phyloP scores from a whole-genome alignment of 2,797 vertebrate genomes.

The Amphiprion clarkii region DNA sequence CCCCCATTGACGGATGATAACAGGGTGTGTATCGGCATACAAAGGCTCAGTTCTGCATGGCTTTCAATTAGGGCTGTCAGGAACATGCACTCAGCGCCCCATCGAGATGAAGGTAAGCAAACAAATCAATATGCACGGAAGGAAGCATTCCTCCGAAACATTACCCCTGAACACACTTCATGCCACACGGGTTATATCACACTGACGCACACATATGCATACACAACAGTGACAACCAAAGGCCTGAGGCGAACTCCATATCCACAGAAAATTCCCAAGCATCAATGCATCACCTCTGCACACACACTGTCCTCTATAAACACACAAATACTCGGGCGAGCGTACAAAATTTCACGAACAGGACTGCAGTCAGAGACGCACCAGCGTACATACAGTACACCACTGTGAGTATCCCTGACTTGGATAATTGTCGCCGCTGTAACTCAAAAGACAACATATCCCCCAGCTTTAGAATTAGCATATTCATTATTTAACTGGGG shows the following conservation, averaged over 20 bases:
- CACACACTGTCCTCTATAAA: not conserved
- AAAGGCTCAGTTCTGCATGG: slow-evolving; percentile 48
- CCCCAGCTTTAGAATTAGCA: slow-evolving; percentile 80
- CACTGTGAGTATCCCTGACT: slow-evolving; percentile 60
- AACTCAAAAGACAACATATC: slow-evolving; percentile 79
- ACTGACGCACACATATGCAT: not conserved
- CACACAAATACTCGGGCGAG: too few relatives aligned
- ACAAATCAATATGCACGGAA: slow-evolving; percentile 70
- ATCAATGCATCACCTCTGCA: not conserved
- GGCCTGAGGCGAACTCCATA: not conserved
- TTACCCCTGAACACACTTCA: not conserved
- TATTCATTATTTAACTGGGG: slow-evolving; percentile 82
- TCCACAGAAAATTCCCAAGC: too few relatives aligned
- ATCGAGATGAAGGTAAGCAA: slow-evolving; percentile 68
- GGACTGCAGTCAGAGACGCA: slow-evolving; percentile 4
- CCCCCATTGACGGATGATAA: slow-evolving; percentile 64
- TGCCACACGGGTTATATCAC: not conserved
- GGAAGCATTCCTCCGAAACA: slow-evolving; percentile 38
- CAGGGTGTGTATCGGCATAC: slow-evolving; percentile 60
- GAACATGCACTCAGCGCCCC: slow-evolving; percentile 54
- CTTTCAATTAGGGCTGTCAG: slow-evolving; percentile 74
- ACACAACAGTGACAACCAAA: not conserved
- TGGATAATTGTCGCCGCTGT: slow-evolving; percentile 73
- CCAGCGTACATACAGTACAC: slow-evolving; percentile 20
- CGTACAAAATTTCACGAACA: not conserved